These are phyloP conservation scores for Leuciscus waleckii DNA, from an alignment of 2,797 vertebrate genomes.

Conservation along the genomic window DNA sequence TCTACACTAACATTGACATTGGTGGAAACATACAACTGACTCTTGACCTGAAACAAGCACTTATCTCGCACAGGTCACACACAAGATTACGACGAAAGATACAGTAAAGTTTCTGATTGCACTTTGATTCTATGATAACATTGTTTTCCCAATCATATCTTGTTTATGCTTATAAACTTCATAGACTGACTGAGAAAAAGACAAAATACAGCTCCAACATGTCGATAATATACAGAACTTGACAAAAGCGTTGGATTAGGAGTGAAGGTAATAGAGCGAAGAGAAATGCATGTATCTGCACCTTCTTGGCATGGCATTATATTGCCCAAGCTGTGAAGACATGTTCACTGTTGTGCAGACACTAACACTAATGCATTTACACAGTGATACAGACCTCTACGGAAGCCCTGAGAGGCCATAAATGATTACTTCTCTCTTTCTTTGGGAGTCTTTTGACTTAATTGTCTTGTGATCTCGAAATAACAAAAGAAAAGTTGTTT, in stretches of 20 bases:
- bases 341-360: conserved; percentile 12
- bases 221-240: conserved; percentile 37
- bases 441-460: neutral
- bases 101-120: conserved; percentile 41
- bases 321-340: conserved; percentile 18
- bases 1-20: conserved; percentile 46
- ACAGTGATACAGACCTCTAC: conserved; percentile 13
- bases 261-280: neutral
- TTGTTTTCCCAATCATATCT: neutral
- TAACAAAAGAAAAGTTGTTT: neutral
- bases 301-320: conserved; percentile 20
- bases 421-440: neutral
- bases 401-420: neutral
- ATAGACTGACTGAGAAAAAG: conserved; percentile 12
- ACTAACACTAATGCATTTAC: conserved; percentile 29
- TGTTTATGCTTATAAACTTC: neutral
- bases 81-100: conserved; percentile 22
- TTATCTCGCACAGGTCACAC: conserved; percentile 32
- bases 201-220: conserved; percentile 34
- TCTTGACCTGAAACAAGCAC: conserved; percentile 49
- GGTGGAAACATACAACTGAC: conserved; percentile 44
- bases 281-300: neutral
- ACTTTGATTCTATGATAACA: conserved; percentile 38
- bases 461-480: neutral
- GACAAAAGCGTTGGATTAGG: neutral